Conservation (phyloP, 2,797 vertebrate genomes). For the Antennarius maculatus region DNA sequence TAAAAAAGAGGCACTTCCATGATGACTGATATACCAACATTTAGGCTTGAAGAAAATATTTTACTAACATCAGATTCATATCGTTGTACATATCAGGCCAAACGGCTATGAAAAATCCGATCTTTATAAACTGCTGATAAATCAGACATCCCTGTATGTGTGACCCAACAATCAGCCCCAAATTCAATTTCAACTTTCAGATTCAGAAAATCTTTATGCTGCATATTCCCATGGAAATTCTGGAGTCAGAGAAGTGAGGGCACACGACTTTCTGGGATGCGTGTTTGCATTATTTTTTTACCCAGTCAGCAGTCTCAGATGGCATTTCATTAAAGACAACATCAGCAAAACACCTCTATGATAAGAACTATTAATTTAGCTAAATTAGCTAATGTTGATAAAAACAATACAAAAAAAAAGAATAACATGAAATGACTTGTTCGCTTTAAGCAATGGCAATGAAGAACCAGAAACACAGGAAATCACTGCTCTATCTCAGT, state of each 20-base stretch:
- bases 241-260: neutral
- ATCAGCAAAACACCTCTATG: neutral
- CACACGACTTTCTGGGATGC: too few relatives aligned
- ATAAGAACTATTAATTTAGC: slow-evolving; percentile 9
- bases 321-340: slow-evolving; percentile 4
- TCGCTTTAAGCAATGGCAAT: slow-evolving; percentile 4
- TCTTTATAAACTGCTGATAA: neutral
- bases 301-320: slow-evolving; percentile 7
- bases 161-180: neutral
- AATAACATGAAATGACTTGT: slow-evolving; percentile 2
- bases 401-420: slow-evolving; percentile 9
- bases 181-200: slow-evolving; percentile 6
- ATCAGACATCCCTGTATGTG: neutral
- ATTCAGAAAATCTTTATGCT: neutral
- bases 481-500: neutral
- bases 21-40: slow-evolving; percentile 3
- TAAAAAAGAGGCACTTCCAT: slow-evolving; percentile 60
- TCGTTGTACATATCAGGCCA: slow-evolving; percentile 1
- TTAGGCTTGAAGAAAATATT: neutral
- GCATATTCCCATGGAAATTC: neutral
- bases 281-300: neutral
- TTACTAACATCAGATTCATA: neutral
- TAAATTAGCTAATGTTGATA: neutral
- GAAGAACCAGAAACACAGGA: slow-evolving; percentile 15
- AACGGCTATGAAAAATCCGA: neutral